Conservation (phyloP, 1,140 invertebrate genomes). For the Drosophila micromelanica region DNA sequence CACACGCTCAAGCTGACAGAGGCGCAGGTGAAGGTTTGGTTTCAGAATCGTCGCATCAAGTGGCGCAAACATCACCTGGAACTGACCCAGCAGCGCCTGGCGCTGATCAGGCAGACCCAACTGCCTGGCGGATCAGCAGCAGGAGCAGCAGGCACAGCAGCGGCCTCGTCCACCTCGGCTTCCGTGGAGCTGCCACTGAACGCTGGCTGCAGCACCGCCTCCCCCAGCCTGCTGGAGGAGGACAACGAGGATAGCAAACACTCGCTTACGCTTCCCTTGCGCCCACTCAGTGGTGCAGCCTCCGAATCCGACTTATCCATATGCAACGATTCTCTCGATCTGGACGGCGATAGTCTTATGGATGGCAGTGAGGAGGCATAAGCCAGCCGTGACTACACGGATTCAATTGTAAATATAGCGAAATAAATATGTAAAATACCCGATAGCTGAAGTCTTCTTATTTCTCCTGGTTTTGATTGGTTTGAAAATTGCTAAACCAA, state of each 20-base stretch:
- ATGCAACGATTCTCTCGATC: constrained; percentile 78
- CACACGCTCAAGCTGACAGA: constrained; percentile 95
- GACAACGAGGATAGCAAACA: constrained; percentile 79
- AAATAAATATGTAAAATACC: constrained; percentile 64
- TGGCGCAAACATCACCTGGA: constrained; percentile 97
- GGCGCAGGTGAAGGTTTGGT: constrained; percentile 98
- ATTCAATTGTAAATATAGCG: constrained; percentile 61
- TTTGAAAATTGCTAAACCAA: no score
- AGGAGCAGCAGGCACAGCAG: constrained; percentile 2
- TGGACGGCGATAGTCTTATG: constrained; percentile 73
- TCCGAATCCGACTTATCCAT: constrained; percentile 81
- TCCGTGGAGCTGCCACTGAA: constrained; percentile 37
- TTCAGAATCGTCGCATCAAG: constrained; percentile 98
- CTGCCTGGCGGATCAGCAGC: constrained; percentile 49
- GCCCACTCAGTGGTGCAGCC: constrained; percentile 59
- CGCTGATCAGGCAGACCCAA: constrained; percentile 89
- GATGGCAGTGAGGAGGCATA: constrained; percentile 78
- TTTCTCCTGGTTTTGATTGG: no score
- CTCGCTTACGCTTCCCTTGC: constrained; percentile 54
- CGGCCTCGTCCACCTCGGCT: constrained; percentile 7
- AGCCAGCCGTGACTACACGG: constrained; percentile 6
- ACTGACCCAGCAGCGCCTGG: constrained; percentile 94
- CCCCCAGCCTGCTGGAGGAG: constrained; percentile 64
- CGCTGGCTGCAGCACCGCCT: constrained; percentile 34
- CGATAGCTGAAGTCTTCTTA: neutral